Base-by-base conservation (phyloP, 2,888 invertebrate genomes). In the Rhabditoides inermis region DNA sequence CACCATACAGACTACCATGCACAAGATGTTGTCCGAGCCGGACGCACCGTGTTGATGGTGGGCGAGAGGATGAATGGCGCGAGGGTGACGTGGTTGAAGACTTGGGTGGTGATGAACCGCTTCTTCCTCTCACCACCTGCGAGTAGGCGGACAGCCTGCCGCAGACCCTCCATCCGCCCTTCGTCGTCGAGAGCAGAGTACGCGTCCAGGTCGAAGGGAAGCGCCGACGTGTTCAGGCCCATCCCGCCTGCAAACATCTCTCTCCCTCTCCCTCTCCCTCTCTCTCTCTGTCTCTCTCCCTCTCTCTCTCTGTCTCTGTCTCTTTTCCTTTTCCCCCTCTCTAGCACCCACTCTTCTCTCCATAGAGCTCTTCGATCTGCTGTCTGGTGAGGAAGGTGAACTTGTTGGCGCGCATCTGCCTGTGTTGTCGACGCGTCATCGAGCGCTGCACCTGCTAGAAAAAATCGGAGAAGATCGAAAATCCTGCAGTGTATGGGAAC, bases 171-270 rank as follows among this genome's bases (percentile, higher is more conserved):
- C n/a, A n/a, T n/a, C n/a, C n/a, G n/a, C n/a, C n/a, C n/a, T n/a
- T n/a, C n/a, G n/a, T n/a, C n/a, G n/a, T n/a, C n/a, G n/a, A n/a
- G n/a, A n/a, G n/a, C n/a, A n/a, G n/a, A n/a, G 26, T 66, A 60
- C 36, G 58, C 58, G 6, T 65, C 51, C 7, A 68, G 50, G 46
- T 69, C 66, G 27, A 69, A 64, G 15, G 65, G 65, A 22, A 63
- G 36, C 7, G 58, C 52, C 20, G 53, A 39, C 12, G 28, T 23
- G 48, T 55, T 55, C 45, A 45, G n/a, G n/a, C n/a, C n/a, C n/a
- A n/a, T n/a, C n/a, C n/a, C n/a, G n/a, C n/a, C n/a, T n/a, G n/a
- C n/a, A n/a, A n/a, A n/a, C n/a, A n/a, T 32, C 32, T 15, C 32
- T 32, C 32, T 32, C 32, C 32, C 32, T 32, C 32, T 32, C 32